Evolutionary conservation across 1,140 invertebrate genomes (phyloP), one percentile per base, ranked within the genome.

Genomic region (Bicyclus anynana): DNA sequence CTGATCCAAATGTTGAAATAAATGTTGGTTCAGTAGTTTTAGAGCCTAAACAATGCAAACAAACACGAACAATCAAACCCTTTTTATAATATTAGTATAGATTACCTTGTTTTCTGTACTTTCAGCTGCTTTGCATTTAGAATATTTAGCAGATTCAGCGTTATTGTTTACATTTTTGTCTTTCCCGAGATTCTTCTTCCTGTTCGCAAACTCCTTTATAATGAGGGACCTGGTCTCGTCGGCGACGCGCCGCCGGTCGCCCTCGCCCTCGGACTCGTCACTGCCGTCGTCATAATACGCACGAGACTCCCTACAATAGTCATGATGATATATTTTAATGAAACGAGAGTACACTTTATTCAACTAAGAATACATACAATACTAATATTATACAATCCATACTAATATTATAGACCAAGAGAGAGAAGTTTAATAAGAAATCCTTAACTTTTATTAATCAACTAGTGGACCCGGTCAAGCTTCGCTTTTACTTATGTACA

Each of bases 31-130:
- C n/a, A n/a, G n/a, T n/a, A n/a, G n/a, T n/a, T n/a, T n/a, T n/a
- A n/a, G n/a, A n/a, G n/a, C n/a, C n/a, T n/a, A n/a, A n/a, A n/a
- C n/a, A n/a, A 35, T 35, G 10, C 10, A 13, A 35, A 13, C n/a
- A n/a, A 35, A n/a, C 33, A 3, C 33, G n/a, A n/a, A n/a, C 7
- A 21, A 48, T 26, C 9, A 23, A 40, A 17, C 5, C 14, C n/a
- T 33, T 12, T 3, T 33, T 33, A 12, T 2, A 33, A 33, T 12
- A 33, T 12, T 10, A 33, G 29, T 33, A 51, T 20, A 4, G 10
- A 33, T 33, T 12, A 96, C 92, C 89, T 95, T 95, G 14, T 75
- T 91, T 9, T 89, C 89, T 13, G 92, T 95, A 56, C 91, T 91
- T 62, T 90, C 87, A 13, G 94, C 92, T 40, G 93, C 91, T 74